Base-by-base conservation (phyloP, 1,140 invertebrate genomes). In the Streblospio benedicti region DNA sequence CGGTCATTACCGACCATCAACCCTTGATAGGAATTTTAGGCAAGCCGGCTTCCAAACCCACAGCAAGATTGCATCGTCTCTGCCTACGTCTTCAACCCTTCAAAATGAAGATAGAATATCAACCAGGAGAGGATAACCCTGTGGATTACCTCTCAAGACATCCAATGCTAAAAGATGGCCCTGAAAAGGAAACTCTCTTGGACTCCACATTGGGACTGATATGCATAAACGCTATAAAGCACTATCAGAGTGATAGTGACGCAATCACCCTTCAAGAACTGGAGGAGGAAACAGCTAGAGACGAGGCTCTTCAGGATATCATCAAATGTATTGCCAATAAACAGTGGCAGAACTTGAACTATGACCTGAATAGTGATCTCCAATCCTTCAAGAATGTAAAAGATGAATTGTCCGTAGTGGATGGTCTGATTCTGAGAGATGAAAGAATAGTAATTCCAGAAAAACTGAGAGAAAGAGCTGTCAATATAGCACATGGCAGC, bases 111-210 rank as follows among this genome's bases (percentile, higher is more conserved):
- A 20, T 59, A 18, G 27, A 45, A 18, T 35, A 65, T 45, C 23
- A 65, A 45, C n/a, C 49, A 18, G 49, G 65, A 0, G 45, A 33
- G 4, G 27, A 55, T 33, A 65, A 69, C 50, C 64, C 65, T 9
- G 44, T 65, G n/a, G 66, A 69, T 49, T 65, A 52, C 28, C 35
- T 70, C n/a, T 67, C 67, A 6, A 31, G 59, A n/a, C 65, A 62
- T 32, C n/a, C 55, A 33, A 20, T 20, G 9, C 9, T 38, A 38
- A 9, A 38, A 38, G 9, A 9, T 38, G n/a, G 35, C 35, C 35
- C 9, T 38, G 35, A 38, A 38, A n/a, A 38, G 35, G n/a, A 38
- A 38, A 38, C n/a, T n/a, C n/a, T n/a, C n/a, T n/a, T n/a, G n/a
- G n/a, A n/a, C n/a, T n/a, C n/a, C n/a, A n/a, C n/a, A n/a, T n/a